phyloP scores from a whole-genome alignment of 2,888 invertebrate species.

The Chouioia cunea region DNA sequence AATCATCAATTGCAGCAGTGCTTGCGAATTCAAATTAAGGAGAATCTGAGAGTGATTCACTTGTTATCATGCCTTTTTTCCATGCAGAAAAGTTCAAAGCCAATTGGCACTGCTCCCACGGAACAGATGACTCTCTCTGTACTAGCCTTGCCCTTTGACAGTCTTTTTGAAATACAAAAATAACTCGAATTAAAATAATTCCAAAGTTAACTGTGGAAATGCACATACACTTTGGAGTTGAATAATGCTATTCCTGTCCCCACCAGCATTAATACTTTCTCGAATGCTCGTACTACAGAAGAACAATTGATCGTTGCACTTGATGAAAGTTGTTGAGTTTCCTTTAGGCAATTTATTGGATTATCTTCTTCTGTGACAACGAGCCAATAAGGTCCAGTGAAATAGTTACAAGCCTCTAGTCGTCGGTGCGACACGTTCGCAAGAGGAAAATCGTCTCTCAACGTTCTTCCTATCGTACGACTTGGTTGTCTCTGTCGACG shows the following conservation, averaged over 20 bases:
- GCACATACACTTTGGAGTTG: conserved; percentile 45
- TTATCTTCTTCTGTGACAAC: too few species aligned
- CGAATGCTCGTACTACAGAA: not conserved
- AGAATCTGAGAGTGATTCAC: not conserved
- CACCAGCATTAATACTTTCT: too few species aligned
- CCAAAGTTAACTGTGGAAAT: conserved; percentile 50
- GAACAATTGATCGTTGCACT: too few species aligned
- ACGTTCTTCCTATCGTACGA: not conserved
- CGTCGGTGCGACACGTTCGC: conserved; percentile 39
- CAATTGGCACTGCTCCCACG: conserved; percentile 61
- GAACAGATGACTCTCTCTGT: conserved; percentile 24
- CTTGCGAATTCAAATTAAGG: conserved; percentile 22
- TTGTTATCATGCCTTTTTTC: conserved; percentile 38
- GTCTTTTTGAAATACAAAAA: conserved; percentile 55
- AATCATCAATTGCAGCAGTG: conserved; percentile 23
- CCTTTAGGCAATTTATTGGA: too few species aligned
- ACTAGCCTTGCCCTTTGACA: conserved; percentile 68
- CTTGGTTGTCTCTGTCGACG: conserved; percentile 4
- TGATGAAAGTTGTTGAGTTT: too few species aligned
- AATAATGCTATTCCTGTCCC: not conserved
- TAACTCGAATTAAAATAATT: conserved; percentile 51
- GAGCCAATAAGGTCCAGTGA: too few species aligned
- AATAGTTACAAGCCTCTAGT: not conserved
- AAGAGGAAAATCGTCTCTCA: conserved; percentile 19
- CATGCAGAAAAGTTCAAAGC: conserved; percentile 53